These are phyloP conservation scores for Mystacides longicornis DNA, from an alignment of 2,888 invertebrate genomes.

Conservation along the genomic window DNA sequence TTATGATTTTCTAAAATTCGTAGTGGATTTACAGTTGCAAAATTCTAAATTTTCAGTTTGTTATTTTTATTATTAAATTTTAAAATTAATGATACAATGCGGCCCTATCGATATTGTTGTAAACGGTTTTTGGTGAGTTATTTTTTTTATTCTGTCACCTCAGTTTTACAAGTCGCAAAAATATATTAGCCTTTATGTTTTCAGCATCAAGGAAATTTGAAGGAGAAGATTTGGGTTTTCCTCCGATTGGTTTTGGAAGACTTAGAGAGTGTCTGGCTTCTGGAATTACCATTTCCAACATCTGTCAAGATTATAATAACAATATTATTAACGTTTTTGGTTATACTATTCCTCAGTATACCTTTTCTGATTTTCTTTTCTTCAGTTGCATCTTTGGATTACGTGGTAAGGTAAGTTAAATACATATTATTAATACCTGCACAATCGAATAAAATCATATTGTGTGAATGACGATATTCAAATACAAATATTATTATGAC, in stretches of 20 bases:
- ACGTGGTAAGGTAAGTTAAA: background rate
- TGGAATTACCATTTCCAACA: constrained; percentile 16
- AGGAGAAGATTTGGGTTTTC: background rate
- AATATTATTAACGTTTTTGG: background rate
- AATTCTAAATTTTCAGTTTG: no score
- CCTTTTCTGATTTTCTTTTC: background rate
- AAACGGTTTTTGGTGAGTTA: constrained; percentile 9
- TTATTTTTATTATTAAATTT: no score
- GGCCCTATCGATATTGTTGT: constrained; percentile 10
- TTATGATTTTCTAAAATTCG: no score
- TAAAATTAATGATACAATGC: no score
- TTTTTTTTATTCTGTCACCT: background rate
- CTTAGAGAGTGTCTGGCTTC: constrained; percentile 10
- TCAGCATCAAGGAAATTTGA: background rate
- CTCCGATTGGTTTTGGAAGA: constrained; percentile 9
- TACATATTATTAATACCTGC: no score
- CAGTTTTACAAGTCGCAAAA: background rate
- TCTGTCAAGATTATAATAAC: constrained; percentile 12
- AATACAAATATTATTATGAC: no score
- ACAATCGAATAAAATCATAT: no score
- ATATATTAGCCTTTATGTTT: background rate
- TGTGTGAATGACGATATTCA: no score
- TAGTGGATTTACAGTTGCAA: no score
- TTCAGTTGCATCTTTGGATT: background rate
- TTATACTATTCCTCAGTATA: background rate